phyloP scores from a whole-genome alignment of 2,888 invertebrate genomes.

The Sipha maydis region DNA sequence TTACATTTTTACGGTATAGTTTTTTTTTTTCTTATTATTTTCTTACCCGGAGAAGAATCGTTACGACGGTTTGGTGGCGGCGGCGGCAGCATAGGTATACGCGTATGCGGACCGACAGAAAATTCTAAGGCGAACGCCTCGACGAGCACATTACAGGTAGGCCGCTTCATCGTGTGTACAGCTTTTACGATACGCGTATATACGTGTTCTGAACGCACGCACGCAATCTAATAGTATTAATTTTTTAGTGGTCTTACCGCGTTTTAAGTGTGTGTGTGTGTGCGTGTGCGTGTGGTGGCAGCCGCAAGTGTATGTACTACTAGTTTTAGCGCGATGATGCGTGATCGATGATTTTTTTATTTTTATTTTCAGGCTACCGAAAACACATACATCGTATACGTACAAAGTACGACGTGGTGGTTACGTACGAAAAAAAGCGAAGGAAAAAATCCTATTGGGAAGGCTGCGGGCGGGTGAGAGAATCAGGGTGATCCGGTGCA shows the following conservation, averaged over 20 bases:
- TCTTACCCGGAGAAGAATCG: background rate
- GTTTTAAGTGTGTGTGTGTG: background rate
- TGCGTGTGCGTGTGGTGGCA: too few relatives aligned
- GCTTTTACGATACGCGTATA: background rate
- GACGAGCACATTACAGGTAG: slow-evolving; percentile 17
- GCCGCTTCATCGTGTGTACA: background rate
- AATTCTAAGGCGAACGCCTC: slow-evolving; percentile 22
- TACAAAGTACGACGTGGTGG: background rate
- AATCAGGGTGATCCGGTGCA: background rate
- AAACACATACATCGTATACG: background rate
- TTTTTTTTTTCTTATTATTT: background rate
- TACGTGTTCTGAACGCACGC: background rate
- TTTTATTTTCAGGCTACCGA: slow-evolving; percentile 17
- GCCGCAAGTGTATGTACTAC: slow-evolving; percentile 2
- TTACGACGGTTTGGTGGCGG: background rate
- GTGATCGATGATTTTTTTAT: slow-evolving; percentile 36
- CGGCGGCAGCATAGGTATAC: background rate
- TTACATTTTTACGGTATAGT: background rate
- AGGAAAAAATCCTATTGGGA: background rate
- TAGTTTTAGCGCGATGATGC: slow-evolving; percentile 53
- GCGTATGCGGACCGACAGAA: background rate
- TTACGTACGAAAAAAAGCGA: background rate
- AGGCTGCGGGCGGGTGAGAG: background rate
- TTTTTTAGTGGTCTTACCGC: slow-evolving; percentile 8
- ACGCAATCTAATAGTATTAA: slow-evolving; percentile 9